These are phyloP conservation scores for Phytoseiulus persimilis DNA, from an alignment of 2,888 invertebrate genomes.

Conservation along the genomic window DNA sequence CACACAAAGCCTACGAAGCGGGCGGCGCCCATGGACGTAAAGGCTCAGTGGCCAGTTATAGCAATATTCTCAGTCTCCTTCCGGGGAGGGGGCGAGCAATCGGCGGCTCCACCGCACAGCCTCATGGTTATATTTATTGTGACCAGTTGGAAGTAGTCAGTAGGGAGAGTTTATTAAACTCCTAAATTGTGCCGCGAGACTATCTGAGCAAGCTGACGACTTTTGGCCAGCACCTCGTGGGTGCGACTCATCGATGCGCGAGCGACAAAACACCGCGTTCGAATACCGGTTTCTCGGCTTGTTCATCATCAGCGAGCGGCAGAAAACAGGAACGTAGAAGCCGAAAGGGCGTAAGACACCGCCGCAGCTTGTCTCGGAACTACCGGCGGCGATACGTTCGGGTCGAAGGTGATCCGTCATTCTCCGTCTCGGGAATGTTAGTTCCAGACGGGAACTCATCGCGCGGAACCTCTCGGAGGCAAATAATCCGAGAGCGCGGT, in stretches of 20 bases:
- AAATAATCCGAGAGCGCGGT: too few species aligned
- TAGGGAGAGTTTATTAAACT: conserved; percentile 23
- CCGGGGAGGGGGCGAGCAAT: neutral
- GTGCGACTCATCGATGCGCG: neutral
- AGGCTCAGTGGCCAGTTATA: neutral
- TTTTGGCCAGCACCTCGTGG: neutral
- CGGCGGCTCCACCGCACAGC: neutral
- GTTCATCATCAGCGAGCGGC: too few species aligned
- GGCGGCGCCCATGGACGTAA: neutral
- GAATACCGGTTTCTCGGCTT: too few species aligned
- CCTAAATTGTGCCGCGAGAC: conserved; percentile 19
- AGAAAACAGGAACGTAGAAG: too few species aligned
- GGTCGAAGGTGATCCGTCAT: too few species aligned
- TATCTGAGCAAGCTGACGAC: neutral
- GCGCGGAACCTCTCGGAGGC: too few species aligned
- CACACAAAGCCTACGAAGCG: neutral
- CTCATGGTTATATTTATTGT: conserved; percentile 33
- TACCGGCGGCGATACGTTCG: too few species aligned
- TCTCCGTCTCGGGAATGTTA: too few species aligned
- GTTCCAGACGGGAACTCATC: too few species aligned
- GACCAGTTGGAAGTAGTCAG: conserved; percentile 20
- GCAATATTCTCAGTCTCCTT: neutral
- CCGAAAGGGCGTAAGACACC: too few species aligned
- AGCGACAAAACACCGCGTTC: neutral
- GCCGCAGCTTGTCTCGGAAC: too few species aligned